phyloP scores from a whole-genome alignment of 2,888 invertebrate genomes.

The Pseudoips prasinana region DNA sequence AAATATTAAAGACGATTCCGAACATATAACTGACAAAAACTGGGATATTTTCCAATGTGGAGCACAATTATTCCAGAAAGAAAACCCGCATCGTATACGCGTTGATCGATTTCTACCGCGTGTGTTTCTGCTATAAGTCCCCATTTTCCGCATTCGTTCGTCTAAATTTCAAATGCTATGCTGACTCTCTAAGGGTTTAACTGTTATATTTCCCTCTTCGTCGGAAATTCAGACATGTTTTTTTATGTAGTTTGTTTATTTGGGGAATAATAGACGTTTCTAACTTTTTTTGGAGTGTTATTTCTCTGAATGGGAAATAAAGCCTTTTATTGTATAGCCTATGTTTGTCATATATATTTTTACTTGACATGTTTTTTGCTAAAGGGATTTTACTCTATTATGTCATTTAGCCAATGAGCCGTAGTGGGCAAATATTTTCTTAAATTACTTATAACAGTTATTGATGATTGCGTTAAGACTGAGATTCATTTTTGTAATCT shows the following conservation, averaged over 20 bases:
- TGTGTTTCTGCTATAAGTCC: constrained; percentile 35
- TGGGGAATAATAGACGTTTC: constrained; percentile 11
- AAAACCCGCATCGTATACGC: constrained; percentile 4
- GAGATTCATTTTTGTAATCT: no score
- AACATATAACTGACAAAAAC: no score
- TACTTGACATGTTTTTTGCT: not conserved
- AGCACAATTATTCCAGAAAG: no score
- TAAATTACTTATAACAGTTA: no score
- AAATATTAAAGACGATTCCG: no score
- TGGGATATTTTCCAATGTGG: no score
- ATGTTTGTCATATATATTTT: not conserved
- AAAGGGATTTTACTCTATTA: no score
- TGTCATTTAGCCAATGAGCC: no score
- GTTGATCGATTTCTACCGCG: constrained; percentile 3
- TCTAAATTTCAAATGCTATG: constrained; percentile 57
- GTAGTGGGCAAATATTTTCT: no score
- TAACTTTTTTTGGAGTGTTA: constrained; percentile 1
- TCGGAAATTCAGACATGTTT: constrained; percentile 36
- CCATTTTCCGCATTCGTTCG: constrained; percentile 48
- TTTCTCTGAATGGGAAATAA: no score
- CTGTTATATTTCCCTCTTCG: constrained; percentile 47
- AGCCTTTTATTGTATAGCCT: not conserved
- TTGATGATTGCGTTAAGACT: no score
- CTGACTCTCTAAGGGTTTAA: constrained; percentile 50
- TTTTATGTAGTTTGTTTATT: constrained; percentile 41